phyloP scores from a whole-genome alignment of 2,113 vertebrate species.

The Narcine bancroftii region DNA sequence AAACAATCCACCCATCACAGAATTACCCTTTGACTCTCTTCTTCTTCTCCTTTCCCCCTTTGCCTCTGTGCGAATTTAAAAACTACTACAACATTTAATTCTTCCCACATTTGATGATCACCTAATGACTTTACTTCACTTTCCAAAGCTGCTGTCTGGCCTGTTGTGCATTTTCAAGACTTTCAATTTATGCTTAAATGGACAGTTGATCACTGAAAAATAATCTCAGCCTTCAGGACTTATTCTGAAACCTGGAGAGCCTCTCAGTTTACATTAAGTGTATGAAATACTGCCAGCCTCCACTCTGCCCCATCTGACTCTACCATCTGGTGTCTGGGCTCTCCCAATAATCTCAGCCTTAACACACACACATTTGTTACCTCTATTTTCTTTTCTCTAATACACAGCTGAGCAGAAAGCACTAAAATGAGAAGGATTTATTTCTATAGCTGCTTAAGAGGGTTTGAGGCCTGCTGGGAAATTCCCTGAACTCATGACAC shows the following conservation, averaged over 20 bases:
- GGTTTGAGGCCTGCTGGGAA: background rate
- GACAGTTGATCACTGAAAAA: no score
- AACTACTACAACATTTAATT: no score
- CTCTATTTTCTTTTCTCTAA: background rate
- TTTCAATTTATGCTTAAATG: no score
- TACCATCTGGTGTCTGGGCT: background rate
- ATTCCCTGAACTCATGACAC: background rate
- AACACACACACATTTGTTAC: background rate
- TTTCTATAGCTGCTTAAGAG: background rate
- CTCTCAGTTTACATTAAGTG: background rate
- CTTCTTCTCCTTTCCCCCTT: no score
- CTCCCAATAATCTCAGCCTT: background rate
- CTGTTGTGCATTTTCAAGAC: no score
- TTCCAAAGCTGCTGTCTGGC: no score
- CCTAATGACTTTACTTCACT: no score
- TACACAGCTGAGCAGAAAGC: background rate
- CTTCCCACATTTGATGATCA: no score
- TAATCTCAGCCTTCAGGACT: no score
- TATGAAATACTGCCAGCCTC: background rate
- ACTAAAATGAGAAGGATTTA: background rate
- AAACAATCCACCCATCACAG: background rate
- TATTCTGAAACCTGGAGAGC: no score
- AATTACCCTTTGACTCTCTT: no score
- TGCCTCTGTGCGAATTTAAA: no score
- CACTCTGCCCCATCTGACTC: background rate